Percentiles rank a stretch among this genome's conserved stretches.
These are phyloP conservation scores for Setophaga petechia DNA, from an alignment of 2,113 vertebrate genomes.

Conservation along the genomic window DNA sequence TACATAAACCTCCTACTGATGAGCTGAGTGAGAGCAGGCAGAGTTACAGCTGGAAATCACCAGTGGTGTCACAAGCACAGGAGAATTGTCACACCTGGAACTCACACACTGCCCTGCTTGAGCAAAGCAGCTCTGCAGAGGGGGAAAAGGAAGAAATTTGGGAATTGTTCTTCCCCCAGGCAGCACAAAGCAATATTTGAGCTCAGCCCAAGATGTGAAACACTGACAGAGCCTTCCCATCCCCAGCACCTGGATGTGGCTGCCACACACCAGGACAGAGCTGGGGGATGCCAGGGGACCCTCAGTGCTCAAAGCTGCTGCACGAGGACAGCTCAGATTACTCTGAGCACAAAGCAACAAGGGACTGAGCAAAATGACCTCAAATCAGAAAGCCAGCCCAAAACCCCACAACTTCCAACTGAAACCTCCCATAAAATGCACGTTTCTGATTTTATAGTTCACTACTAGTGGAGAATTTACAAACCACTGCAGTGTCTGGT, in stretches of 20 bases:
- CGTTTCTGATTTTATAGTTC: not conserved
- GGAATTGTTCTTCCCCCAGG: not conserved
- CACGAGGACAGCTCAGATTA: not conserved
- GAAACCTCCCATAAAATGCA: not conserved
- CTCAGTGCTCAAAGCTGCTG: not conserved
- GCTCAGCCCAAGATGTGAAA: not conserved
- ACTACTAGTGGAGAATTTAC: slow-evolving; percentile 10
- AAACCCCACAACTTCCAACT: not conserved
- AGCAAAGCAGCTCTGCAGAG: not conserved
- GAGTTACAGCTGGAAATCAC: not conserved
- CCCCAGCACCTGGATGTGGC: not conserved
- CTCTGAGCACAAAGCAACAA: not conserved
- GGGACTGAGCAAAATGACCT: not conserved
- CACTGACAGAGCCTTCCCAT: not conserved
- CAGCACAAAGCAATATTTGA: not conserved
- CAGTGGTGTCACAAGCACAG: not conserved
- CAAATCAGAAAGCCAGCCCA: not conserved
- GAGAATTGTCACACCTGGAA: not conserved
- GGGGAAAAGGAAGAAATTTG: not conserved
- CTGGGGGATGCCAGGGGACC: not conserved
- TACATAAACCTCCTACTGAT: slow-evolving; percentile 21
- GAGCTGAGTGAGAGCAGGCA: not conserved
- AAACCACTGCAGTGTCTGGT: not conserved
- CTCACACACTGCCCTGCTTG: not conserved
- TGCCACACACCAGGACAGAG: not conserved